These are phyloP conservation scores for Anagyrus pseudococci DNA, from an alignment of 2,888 invertebrate genomes.

Conservation along the genomic window DNA sequence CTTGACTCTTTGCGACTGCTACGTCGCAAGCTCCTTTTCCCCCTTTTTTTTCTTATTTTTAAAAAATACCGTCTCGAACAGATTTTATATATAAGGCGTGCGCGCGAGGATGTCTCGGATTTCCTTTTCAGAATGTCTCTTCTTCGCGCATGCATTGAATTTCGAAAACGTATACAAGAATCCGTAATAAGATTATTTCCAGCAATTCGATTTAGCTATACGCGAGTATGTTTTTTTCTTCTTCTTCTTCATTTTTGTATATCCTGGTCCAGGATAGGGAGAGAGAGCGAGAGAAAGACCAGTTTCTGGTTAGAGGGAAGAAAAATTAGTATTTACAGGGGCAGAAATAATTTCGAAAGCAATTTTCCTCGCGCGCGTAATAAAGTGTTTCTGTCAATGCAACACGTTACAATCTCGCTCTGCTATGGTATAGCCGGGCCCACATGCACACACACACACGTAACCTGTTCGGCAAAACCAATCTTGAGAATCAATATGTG, in stretches of 20 bases:
- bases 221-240: too few species aligned
- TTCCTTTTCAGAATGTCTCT: background rate
- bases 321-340: background rate
- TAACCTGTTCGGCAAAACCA: background rate
- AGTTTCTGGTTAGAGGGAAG: background rate
- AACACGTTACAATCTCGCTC: too few species aligned
- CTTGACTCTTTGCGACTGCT: slow-evolving; percentile 17
- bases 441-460: too few species aligned
- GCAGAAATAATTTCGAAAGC: background rate
- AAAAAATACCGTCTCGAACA: slow-evolving; percentile 10
- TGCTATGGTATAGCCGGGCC: too few species aligned
- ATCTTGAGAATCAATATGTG: background rate
- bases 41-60: background rate
- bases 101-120: background rate
- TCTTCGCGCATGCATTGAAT: background rate
- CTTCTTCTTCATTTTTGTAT: too few species aligned
- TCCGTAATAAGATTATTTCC: too few species aligned
- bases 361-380: background rate
- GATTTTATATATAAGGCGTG: background rate
- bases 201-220: too few species aligned
- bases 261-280: too few species aligned
- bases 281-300: background rate
- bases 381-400: background rate
- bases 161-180: too few species aligned
- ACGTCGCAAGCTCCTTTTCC: slow-evolving; percentile 4